phyloP scores from a whole-genome alignment of 1,140 invertebrate genomes.

The Euschistus heros region DNA sequence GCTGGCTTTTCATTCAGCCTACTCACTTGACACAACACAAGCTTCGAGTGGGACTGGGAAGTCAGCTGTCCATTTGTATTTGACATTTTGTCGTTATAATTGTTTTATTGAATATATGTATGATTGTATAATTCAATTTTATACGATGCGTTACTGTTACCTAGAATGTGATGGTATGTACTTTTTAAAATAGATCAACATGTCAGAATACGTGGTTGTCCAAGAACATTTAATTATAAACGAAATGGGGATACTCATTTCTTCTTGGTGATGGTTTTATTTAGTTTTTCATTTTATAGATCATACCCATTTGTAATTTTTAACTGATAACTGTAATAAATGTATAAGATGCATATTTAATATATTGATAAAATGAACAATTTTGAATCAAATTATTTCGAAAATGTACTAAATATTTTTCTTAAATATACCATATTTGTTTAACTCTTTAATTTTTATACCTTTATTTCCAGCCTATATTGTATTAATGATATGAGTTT shows the following conservation, averaged over 20 bases:
- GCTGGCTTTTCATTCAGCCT: conserved; percentile 23
- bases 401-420: conserved; percentile 6
- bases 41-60: conserved; percentile 22
- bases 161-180: conserved; percentile 15
- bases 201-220: neutral
- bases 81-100: neutral
- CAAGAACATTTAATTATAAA: neutral
- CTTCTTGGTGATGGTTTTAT: conserved; percentile 2
- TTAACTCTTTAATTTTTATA: neutral
- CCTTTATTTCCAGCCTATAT: too few relatives aligned
- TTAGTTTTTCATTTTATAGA: neutral
- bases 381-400: conserved; percentile 5
- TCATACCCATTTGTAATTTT: neutral
- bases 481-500: too few relatives aligned
- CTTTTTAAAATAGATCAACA: neutral
- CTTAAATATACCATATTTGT: conserved; percentile 4
- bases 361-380: neutral
- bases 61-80: conserved; percentile 3
- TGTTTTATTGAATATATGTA: conserved; percentile 12
- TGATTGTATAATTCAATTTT: neutral
- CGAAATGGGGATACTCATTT: neutral
- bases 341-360: neutral
- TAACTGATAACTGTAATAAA: too few relatives aligned
- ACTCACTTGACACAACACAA: conserved; percentile 19
- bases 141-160: conserved; percentile 17